Evolutionary conservation across 2,113 vertebrate species (phyloP).

Genomic region (Anoura caudifer): DNA sequence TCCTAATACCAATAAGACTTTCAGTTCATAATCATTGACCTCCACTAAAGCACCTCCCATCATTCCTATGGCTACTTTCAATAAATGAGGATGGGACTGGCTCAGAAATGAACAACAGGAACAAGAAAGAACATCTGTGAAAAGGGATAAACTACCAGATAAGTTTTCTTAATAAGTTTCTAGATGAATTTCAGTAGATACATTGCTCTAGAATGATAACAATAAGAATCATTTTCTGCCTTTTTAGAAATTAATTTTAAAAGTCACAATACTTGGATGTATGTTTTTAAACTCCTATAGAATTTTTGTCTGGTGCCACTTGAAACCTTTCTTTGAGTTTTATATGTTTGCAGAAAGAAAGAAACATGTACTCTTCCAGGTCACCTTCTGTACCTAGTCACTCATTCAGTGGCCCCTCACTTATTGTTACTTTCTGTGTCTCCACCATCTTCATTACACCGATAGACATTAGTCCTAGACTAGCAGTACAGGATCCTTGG

Average conservation of each 20-base stretch:
- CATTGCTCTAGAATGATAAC: constrained; percentile 4
- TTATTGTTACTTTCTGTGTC: not conserved
- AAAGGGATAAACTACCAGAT: not conserved
- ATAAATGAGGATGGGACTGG: not conserved
- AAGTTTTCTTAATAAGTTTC: not conserved
- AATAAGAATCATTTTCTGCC: not conserved
- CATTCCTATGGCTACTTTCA: not conserved
- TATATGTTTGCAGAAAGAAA: not conserved
- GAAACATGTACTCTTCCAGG: not conserved
- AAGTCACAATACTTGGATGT: not conserved
- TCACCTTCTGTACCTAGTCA: not conserved
- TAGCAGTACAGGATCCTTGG: not conserved
- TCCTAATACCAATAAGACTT: not conserved
- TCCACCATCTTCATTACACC: not conserved
- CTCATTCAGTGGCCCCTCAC: not conserved
- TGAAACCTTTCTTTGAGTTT: not conserved
- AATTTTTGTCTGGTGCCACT: not conserved
- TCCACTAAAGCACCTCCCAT: not conserved
- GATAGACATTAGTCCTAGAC: not conserved
- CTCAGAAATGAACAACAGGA: not conserved
- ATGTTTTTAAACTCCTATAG: not conserved
- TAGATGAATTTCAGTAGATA: not conserved
- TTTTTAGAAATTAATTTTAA: constrained; percentile 34
- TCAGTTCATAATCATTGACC: not conserved
- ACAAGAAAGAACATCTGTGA: not conserved